Evolutionary conservation across 2,888 invertebrate genomes (phyloP).

Genomic region (Cosmia trapezina): DNA sequence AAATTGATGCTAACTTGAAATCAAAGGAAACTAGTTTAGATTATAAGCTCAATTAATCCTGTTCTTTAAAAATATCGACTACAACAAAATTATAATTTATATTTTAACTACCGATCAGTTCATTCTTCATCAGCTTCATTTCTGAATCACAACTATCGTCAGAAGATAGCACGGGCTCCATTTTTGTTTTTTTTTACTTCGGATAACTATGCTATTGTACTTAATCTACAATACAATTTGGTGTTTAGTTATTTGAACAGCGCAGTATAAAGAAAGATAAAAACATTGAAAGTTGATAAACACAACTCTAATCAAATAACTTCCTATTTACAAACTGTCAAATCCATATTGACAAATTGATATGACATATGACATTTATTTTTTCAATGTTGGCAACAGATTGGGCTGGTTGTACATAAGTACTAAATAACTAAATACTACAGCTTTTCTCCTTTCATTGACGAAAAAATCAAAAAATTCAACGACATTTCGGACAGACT

Average conservation of each 20-base stretch:
- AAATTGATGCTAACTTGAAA: not conserved
- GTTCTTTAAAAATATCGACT: not conserved
- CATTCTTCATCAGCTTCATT: constrained; percentile 81
- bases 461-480: too few relatives aligned
- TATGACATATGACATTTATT: constrained; percentile 23
- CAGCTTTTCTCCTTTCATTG: too few relatives aligned
- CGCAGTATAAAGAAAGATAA: constrained; percentile 10
- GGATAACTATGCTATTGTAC: not conserved
- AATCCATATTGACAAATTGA: constrained; percentile 17
- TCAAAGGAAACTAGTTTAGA: not conserved
- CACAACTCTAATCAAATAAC: constrained; percentile 37
- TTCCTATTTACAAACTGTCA: constrained; percentile 57
- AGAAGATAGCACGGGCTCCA: constrained; percentile 77
- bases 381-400: constrained; percentile 29
- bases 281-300: constrained; percentile 51
- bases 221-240: constrained; percentile 36
- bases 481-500: too few relatives aligned
- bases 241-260: constrained; percentile 7
- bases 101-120: constrained; percentile 78
- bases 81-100: not conserved
- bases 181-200: constrained; percentile 46
- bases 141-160: constrained; percentile 87
- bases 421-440: too few relatives aligned
- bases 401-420: too few relatives aligned
- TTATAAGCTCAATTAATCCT: constrained; percentile 7